Conservation (phyloP, 2,888 invertebrate genomes). For the Himalopsyche tibetana region DNA sequence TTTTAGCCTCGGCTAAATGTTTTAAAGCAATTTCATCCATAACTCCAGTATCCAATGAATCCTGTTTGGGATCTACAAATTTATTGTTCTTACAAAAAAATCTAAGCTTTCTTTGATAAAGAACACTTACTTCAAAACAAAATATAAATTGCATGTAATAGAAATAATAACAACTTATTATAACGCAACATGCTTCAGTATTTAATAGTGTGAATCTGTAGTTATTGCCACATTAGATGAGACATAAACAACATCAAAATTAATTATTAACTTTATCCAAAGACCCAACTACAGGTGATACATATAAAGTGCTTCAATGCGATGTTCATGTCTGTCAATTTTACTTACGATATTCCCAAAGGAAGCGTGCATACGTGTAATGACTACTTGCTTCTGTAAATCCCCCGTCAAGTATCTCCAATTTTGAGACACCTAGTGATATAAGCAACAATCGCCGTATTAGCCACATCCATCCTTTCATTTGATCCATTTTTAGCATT, state of each 20-base stretch:
- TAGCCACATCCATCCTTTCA: constrained; percentile 77
- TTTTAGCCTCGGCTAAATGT: constrained; percentile 49
- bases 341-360: constrained; percentile 76
- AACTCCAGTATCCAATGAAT: constrained; percentile 39
- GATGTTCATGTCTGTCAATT: background rate
- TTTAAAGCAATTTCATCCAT: constrained; percentile 1
- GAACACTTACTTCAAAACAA: too few relatives aligned
- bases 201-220: too few relatives aligned
- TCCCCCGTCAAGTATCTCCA: constrained; percentile 73
- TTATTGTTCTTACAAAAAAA: background rate
- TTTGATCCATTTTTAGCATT: constrained; percentile 64
- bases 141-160: too few relatives aligned
- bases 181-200: too few relatives aligned
- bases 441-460: constrained; percentile 77
- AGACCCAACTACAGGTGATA: too few relatives aligned
- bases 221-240: too few relatives aligned
- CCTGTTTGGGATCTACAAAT: constrained; percentile 49
- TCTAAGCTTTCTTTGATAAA: too few relatives aligned
- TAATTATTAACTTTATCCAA: background rate
- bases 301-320: background rate
- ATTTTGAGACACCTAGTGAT: constrained; percentile 73
- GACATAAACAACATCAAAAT: too few relatives aligned
- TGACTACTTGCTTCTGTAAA: constrained; percentile 75
- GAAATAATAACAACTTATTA: too few relatives aligned
- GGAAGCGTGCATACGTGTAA: constrained; percentile 76